These are phyloP conservation scores for Drosophila meridiana DNA, from an alignment of 2,888 invertebrate species.

Conservation along the genomic window DNA sequence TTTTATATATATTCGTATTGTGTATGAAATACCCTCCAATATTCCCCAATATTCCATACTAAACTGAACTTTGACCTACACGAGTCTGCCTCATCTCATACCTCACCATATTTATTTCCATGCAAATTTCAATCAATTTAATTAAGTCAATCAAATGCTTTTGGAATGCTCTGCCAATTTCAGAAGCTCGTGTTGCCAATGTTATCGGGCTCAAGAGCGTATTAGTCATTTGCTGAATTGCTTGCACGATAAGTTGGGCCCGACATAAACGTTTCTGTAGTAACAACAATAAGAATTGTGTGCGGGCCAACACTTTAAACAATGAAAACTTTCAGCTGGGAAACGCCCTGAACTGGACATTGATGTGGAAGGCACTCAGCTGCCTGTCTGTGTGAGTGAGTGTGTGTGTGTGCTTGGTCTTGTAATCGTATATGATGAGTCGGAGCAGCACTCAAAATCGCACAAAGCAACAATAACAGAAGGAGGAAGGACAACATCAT, in stretches of 20 bases:
- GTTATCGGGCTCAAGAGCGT: conserved; percentile 57
- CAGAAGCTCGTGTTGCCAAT: neutral
- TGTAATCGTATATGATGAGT: conserved; percentile 40
- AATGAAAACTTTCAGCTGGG: conserved; percentile 59
- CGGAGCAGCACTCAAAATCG: conserved; percentile 53
- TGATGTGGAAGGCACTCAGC: conserved; percentile 46
- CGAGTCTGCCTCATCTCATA: neutral
- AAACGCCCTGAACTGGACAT: conserved; percentile 35
- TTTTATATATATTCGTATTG: too few relatives aligned
- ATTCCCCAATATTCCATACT: neutral
- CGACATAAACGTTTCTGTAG: conserved; percentile 48
- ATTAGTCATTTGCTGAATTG: conserved; percentile 78
- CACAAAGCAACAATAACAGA: conserved; percentile 39
- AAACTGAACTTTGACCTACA: neutral
- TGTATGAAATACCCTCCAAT: too few relatives aligned
- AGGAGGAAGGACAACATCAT: conserved; percentile 53
- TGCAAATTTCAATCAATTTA: neutral
- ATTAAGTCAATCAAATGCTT: neutral
- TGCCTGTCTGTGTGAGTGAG: neutral
- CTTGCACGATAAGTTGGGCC: conserved; percentile 61
- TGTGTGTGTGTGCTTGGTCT: conserved; percentile 40
- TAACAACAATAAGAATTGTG: conserved; percentile 68
- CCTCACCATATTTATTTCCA: neutral
- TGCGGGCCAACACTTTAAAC: conserved; percentile 73
- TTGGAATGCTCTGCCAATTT: neutral